Conservation (phyloP, 2,888 invertebrate species). For the Tetheella fluctuosa region DNA sequence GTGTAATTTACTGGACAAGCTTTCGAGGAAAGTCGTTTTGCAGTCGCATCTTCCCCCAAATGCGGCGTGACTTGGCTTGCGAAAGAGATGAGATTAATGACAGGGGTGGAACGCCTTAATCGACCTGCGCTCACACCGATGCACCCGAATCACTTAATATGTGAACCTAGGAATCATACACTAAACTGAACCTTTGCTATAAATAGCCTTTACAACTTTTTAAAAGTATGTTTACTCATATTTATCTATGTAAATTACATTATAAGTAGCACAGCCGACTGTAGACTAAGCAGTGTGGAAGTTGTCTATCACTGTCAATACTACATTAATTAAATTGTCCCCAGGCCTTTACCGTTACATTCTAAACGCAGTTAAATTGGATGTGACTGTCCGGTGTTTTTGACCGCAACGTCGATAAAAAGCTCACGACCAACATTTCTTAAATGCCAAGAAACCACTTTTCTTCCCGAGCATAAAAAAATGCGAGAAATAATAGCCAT, state of each 20-base stretch:
- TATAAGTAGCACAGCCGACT: not conserved
- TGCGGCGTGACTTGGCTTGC: slow-evolving; percentile 67
- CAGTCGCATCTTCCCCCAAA: slow-evolving; percentile 41
- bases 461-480: slow-evolving; percentile 22
- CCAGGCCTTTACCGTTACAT: slow-evolving; percentile 35
- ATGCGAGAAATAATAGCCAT: slow-evolving; percentile 21
- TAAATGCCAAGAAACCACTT: slow-evolving; percentile 14
- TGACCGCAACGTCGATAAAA: slow-evolving; percentile 28
- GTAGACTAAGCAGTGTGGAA: not conserved
- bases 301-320: slow-evolving; percentile 27
- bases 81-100: slow-evolving; percentile 79
- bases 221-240: no score
- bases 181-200: not conserved
- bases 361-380: slow-evolving; percentile 32
- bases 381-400: slow-evolving; percentile 20
- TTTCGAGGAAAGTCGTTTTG: slow-evolving; percentile 56
- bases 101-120: slow-evolving; percentile 60
- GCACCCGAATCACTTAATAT: slow-evolving; percentile 15
- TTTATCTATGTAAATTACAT: no score
- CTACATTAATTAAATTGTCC: slow-evolving; percentile 24
- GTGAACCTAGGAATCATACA: not conserved
- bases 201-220: no score
- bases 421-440: slow-evolving; percentile 28
- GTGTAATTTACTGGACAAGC: slow-evolving; percentile 58
- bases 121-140: slow-evolving; percentile 52